A percentile compares a stretch with the other conserved stretches of the same genome.
These are phyloP conservation scores for Onychomys arenicola DNA, from an alignment of 2,797 vertebrate genomes.

Conservation along the genomic window DNA sequence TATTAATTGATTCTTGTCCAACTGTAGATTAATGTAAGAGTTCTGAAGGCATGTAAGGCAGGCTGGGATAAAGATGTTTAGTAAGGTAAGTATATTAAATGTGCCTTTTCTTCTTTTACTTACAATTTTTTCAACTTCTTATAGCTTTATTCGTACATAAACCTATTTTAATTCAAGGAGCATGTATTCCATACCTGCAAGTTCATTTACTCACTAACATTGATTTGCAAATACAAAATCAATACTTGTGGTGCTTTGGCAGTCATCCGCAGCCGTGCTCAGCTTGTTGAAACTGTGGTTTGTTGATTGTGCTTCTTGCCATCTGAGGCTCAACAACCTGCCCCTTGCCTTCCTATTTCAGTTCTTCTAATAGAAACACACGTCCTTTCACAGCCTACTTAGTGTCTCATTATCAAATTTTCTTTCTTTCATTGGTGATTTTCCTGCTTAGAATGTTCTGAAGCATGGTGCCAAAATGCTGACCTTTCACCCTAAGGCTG, in stretches of 20 bases:
- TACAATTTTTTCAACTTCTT: background rate
- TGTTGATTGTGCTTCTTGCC: background rate
- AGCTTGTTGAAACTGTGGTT: background rate
- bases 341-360: background rate
- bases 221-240: background rate
- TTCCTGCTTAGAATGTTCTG: background rate
- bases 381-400: background rate
- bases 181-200: background rate
- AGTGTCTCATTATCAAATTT: background rate
- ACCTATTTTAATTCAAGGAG: background rate
- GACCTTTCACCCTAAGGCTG: background rate
- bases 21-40: background rate
- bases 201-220: slow-evolving; percentile 6
- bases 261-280: background rate
- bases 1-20: background rate
- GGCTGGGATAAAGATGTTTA: background rate
- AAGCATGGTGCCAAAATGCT: background rate
- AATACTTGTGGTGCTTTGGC: background rate
- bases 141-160: background rate
- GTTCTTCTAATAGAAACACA: background rate
- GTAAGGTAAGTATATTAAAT: background rate
- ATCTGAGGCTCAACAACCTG: background rate
- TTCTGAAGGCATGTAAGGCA: background rate
- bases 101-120: background rate
- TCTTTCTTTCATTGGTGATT: background rate